phyloP scores from a whole-genome alignment of 1,140 invertebrate species.

The Diorhabda sublineata region DNA sequence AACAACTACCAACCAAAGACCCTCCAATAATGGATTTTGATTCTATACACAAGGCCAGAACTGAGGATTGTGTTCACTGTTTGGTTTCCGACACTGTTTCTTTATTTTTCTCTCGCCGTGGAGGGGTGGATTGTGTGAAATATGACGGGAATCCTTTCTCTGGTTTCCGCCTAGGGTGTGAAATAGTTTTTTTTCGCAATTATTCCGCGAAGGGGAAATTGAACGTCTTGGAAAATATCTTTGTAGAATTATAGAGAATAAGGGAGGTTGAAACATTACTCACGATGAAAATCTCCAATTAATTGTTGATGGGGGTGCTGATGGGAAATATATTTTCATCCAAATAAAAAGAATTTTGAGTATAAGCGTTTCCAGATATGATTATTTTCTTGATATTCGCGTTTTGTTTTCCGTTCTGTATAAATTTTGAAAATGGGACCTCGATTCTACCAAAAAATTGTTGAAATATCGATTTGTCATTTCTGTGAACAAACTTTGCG shows the following conservation, averaged over 20 bases:
- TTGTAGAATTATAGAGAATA: not conserved
- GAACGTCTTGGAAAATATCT: not conserved
- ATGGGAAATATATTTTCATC: too few relatives aligned
- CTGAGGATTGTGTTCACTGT: constrained; percentile 32
- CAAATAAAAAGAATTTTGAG: too few relatives aligned
- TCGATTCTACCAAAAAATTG: too few relatives aligned
- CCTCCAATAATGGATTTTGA: constrained; percentile 44
- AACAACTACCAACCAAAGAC: constrained; percentile 18
- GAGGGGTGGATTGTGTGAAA: constrained; percentile 24
- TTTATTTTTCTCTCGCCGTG: constrained; percentile 28
- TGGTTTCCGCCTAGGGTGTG: constrained; percentile 6
- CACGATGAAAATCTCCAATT: not conserved
- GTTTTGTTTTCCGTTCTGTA: too few relatives aligned
- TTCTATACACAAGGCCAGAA: constrained; percentile 43
- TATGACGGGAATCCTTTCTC: constrained; percentile 10
- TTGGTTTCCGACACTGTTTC: constrained; percentile 32
- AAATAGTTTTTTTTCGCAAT: constrained; percentile 15
- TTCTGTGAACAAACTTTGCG: too few relatives aligned
- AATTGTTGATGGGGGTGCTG: too few relatives aligned
- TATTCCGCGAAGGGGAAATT: constrained; percentile 11
- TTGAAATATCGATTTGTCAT: too few relatives aligned
- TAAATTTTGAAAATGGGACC: too few relatives aligned
- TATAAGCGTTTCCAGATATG: too few relatives aligned
- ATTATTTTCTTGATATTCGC: too few relatives aligned
- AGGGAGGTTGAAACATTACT: not conserved